Conservation (phyloP, 2,888 invertebrate species). For the Scrobipalpa costella region DNA sequence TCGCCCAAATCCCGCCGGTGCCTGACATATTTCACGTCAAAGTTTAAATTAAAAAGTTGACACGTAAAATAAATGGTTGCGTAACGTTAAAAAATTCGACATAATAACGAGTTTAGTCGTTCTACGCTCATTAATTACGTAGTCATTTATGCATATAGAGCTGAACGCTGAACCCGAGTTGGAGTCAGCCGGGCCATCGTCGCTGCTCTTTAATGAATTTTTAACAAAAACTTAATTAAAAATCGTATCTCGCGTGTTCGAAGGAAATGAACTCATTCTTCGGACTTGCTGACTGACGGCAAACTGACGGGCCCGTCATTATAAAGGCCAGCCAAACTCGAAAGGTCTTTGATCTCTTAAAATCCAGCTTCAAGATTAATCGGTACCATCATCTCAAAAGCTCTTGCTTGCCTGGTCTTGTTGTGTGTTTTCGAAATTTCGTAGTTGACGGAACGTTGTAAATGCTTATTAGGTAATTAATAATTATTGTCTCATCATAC, state of each 20-base stretch:
- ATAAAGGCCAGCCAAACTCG: conserved; percentile 57
- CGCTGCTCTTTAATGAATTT: conserved; percentile 76
- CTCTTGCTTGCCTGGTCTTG: conserved; percentile 53
- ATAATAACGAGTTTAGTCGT: conserved; percentile 53
- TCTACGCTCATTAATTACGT: conserved; percentile 72
- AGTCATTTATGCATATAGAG: conserved; percentile 72
- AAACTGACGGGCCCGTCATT: conserved; percentile 75
- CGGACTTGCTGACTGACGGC: conserved; percentile 73
- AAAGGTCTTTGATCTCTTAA: conserved; percentile 53
- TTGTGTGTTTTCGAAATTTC: conserved; percentile 69
- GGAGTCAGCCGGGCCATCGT: conserved; percentile 57
- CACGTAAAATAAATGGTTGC: conserved; percentile 51
- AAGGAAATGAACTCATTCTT: conserved; percentile 81
- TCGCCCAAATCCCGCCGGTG: conserved; percentile 17
- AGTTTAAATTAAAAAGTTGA: conserved; percentile 59
- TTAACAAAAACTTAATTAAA: conserved; percentile 81
- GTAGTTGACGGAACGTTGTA: conserved; percentile 65
- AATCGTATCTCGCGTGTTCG: conserved; percentile 78
- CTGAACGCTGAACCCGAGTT: conserved; percentile 36
- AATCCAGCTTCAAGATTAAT: conserved; percentile 36
- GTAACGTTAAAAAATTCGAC: conserved; percentile 58
- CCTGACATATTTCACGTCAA: conserved; percentile 33
- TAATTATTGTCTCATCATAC: conserved; percentile 59
- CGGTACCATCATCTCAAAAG: conserved; percentile 43
- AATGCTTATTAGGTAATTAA: conserved; percentile 72